phyloP scores from a whole-genome alignment of 2,113 vertebrate species.

The Bubo bubo region DNA sequence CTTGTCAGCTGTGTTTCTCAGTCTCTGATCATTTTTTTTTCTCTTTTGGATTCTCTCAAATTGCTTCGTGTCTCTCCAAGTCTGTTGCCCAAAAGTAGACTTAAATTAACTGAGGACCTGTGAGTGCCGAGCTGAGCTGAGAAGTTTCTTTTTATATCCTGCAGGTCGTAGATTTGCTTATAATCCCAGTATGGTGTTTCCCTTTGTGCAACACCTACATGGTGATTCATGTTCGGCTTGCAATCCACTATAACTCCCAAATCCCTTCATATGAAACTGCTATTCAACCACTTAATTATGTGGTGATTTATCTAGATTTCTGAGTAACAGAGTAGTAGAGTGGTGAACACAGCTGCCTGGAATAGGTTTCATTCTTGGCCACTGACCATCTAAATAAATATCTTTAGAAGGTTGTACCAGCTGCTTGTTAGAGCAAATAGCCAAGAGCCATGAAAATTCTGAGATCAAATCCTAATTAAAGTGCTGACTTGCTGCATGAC shows the following conservation, averaged over 20 bases:
- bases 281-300: not conserved
- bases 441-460: slow-evolving; percentile 14
- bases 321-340: not conserved
- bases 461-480: slow-evolving; percentile 64
- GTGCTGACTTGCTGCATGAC: slow-evolving; percentile 27
- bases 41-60: not conserved
- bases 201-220: not conserved
- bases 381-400: slow-evolving; percentile 18
- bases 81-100: not conserved
- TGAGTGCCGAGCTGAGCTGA: not conserved
- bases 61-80: not conserved
- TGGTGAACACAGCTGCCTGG: not conserved
- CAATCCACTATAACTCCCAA: not conserved
- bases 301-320: slow-evolving; percentile 19
- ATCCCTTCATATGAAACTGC: not conserved
- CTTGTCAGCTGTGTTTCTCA: not conserved
- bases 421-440: slow-evolving; percentile 34
- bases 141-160: not conserved
- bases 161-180: slow-evolving; percentile 4
- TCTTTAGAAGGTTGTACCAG: not conserved
- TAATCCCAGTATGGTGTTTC: not conserved
- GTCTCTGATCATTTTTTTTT: not conserved
- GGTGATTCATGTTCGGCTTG: not conserved
- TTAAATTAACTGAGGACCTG: not conserved
- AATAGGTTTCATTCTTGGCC: slow-evolving; percentile 44